Percentiles rank a stretch among this genome's conserved stretches.
Evolutionary conservation across 2,888 invertebrate genomes (phyloP).

Genomic region (Drosophila cognata): DNA sequence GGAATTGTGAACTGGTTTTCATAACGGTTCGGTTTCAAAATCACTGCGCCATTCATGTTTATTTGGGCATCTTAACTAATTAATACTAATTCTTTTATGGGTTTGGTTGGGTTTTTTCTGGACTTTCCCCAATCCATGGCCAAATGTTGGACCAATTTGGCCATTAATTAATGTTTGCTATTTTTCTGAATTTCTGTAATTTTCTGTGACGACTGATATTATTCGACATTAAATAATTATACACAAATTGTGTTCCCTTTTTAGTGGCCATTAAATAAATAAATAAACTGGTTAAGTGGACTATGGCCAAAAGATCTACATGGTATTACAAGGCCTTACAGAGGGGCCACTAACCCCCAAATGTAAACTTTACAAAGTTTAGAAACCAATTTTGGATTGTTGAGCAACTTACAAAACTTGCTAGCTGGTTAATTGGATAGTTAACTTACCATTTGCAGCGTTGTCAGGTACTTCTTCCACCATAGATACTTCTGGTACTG

Average conservation of each 20-base stretch:
- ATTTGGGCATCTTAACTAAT: not conserved
- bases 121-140: not conserved
- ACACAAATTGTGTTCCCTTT: not conserved
- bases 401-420: not conserved
- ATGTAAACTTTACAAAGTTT: not conserved
- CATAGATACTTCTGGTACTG: slow-evolving; percentile 93
- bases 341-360: not conserved
- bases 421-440: not conserved
- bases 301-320: no score
- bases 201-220: not conserved
- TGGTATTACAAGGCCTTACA: not conserved
- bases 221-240: not conserved
- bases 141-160: not conserved
- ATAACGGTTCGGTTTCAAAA: no score
- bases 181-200: not conserved
- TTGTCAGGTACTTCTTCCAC: slow-evolving; percentile 98
- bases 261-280: not conserved
- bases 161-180: not conserved
- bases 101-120: not conserved
- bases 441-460: slow-evolving; percentile 92
- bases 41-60: not conserved
- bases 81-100: not conserved
- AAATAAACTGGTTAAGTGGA: not conserved
- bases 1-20: not conserved
- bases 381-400: not conserved